Percentiles rank a stretch among this genome's conserved stretches.
phyloP scores from a whole-genome alignment of 1,140 invertebrate genomes.

The Drosophila triauraria region DNA sequence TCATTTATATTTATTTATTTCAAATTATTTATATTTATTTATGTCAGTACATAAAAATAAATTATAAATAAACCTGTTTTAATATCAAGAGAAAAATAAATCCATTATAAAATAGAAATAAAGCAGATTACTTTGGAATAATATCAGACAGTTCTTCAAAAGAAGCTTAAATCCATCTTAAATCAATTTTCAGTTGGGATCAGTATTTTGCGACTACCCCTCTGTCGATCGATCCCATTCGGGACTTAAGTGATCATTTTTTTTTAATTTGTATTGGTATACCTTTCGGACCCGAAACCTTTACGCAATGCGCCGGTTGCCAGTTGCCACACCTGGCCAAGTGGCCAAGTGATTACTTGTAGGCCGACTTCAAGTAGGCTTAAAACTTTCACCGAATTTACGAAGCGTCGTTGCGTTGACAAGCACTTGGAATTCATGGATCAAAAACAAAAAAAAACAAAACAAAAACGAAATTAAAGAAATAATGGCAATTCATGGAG shows the following conservation, averaged over 20 bases:
- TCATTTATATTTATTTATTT: neutral
- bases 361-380: constrained; percentile 43
- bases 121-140: neutral
- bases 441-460: constrained; percentile 9
- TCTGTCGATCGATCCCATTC: neutral
- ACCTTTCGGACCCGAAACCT: constrained; percentile 2
- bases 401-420: constrained; percentile 19
- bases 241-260: constrained; percentile 11
- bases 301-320: constrained; percentile 26
- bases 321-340: constrained; percentile 29
- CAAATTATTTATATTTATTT: too few species aligned
- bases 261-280: neutral
- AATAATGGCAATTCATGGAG: constrained; percentile 17
- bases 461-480: neutral
- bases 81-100: neutral
- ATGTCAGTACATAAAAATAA: neutral
- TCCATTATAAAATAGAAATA: too few species aligned
- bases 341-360: constrained; percentile 26
- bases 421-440: constrained; percentile 46
- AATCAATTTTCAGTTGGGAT: too few species aligned
- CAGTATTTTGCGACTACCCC: neutral
- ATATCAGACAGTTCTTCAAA: neutral
- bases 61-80: neutral
- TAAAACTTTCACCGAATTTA: constrained; percentile 51
- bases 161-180: too few species aligned